These are phyloP conservation scores for Anguilla megastoma DNA, from an alignment of 2,797 vertebrate species.

Conservation along the genomic window DNA sequence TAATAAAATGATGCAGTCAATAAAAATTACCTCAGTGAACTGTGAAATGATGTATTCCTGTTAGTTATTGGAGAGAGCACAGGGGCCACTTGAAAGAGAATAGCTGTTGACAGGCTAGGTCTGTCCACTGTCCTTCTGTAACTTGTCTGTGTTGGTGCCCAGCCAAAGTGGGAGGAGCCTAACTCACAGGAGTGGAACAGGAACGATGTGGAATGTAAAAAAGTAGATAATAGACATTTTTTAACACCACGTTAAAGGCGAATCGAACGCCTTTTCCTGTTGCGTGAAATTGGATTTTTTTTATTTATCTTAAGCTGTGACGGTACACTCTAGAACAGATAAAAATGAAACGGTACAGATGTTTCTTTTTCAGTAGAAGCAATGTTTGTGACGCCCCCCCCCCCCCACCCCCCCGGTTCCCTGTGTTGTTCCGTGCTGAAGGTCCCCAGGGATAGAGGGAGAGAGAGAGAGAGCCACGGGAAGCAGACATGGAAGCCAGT, in stretches of 20 bases:
- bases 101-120: not conserved
- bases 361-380: not conserved
- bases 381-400: too few relatives aligned
- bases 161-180: not conserved
- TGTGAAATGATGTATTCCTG: not conserved
- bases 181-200: slow-evolving; percentile 44
- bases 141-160: not conserved
- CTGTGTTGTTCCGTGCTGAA: not conserved
- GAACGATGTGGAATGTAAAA: not conserved
- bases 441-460: not conserved
- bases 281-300: slow-evolving; percentile 1
- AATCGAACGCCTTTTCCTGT: slow-evolving; percentile 34
- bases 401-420: too few relatives aligned
- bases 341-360: not conserved
- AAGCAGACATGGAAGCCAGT: slow-evolving; percentile 75
- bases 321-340: not conserved
- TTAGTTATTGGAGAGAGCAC: not conserved
- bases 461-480: slow-evolving; percentile 33
- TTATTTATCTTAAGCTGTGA: not conserved
- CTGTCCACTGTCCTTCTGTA: not conserved
- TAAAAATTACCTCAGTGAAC: not conserved
- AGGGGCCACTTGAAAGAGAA: not conserved
- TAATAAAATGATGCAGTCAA: not conserved
- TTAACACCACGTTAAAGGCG: not conserved
- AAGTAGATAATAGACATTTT: not conserved